A percentile compares a stretch with the other conserved stretches of the same genome.
These are phyloP conservation scores for Tiliacea aurago DNA, from an alignment of 2,888 invertebrate species.

Conservation along the genomic window DNA sequence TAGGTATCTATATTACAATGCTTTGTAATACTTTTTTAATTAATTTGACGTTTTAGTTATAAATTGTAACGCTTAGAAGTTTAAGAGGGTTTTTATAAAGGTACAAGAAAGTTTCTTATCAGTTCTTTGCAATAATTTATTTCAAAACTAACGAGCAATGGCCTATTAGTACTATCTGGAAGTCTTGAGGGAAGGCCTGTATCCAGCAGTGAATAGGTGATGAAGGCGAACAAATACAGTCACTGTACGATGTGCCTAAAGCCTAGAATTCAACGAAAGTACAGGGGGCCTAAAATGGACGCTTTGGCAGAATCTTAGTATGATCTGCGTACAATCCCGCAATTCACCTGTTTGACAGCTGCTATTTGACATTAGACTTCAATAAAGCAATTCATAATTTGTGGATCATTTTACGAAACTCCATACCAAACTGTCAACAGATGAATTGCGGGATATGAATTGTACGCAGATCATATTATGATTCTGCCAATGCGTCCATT, in stretches of 20 bases:
- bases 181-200: not conserved
- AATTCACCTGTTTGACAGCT: too few species aligned
- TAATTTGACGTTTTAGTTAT: not conserved
- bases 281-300: too few species aligned
- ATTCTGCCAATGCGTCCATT: too few species aligned
- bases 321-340: too few species aligned
- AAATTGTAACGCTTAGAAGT: not conserved
- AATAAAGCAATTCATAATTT: too few species aligned
- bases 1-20: constrained; percentile 87
- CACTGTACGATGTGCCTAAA: not conserved
- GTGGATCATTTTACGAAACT: too few species aligned
- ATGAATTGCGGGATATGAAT: too few species aligned
- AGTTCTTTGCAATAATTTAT: not conserved
- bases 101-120: not conserved
- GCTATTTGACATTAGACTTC: too few species aligned
- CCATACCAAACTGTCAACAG: too few species aligned
- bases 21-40: constrained; percentile 18
- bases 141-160: not conserved
- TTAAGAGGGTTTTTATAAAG: not conserved
- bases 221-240: not conserved
- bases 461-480: too few species aligned
- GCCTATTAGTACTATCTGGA: not conserved
- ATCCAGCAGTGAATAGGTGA: not conserved
- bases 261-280: too few species aligned
- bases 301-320: too few species aligned